Conservation (phyloP, 92 coral and sea anemone genomes). For the Porites divaricata region DNA sequence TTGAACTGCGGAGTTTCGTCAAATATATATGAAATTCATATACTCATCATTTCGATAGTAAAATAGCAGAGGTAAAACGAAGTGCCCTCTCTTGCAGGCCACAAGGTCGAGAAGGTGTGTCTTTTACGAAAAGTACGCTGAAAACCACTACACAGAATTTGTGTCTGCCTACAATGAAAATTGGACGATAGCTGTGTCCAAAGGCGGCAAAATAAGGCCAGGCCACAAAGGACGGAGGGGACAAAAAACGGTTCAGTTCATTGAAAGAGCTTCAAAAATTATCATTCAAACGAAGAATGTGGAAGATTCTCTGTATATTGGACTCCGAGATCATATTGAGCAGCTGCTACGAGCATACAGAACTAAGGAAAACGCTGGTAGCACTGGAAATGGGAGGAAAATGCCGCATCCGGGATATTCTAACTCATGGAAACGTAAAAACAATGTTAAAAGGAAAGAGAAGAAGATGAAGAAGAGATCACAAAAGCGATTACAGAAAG, state of each 20-base stretch:
- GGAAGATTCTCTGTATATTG: slow-evolving; percentile 68
- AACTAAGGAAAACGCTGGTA: slow-evolving; percentile 36
- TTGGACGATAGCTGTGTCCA: slow-evolving; percentile 83
- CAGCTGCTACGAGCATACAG: slow-evolving; percentile 71
- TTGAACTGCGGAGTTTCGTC: too few relatives aligned
- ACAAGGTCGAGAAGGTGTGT: slow-evolving; percentile 78
- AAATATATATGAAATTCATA: too few relatives aligned
- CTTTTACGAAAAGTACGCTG: slow-evolving; percentile 83
- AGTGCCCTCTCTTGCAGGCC: slow-evolving; percentile 27
- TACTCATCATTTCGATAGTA: too few relatives aligned
- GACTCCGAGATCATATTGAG: slow-evolving; percentile 79
- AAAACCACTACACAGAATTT: slow-evolving; percentile 83
- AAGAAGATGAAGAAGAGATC: slow-evolving; percentile 34
- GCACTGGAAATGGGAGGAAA: slow-evolving; percentile 21
- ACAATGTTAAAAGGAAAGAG: slow-evolving; percentile 41
- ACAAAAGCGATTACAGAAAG: slow-evolving; percentile 49
- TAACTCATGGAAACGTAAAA: slow-evolving; percentile 23
- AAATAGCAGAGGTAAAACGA: not conserved
- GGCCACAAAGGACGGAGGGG: slow-evolving; percentile 84
- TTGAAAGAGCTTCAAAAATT: slow-evolving; percentile 79
- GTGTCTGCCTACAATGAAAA: slow-evolving; percentile 74
- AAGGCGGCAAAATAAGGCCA: slow-evolving; percentile 83
- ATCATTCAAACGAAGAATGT: slow-evolving; percentile 78
- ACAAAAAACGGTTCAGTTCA: slow-evolving; percentile 76
- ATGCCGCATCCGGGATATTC: slow-evolving; percentile 41